These are phyloP conservation scores for Cephus cinctus DNA, from an alignment of 1,140 invertebrate species.

Conservation along the genomic window DNA sequence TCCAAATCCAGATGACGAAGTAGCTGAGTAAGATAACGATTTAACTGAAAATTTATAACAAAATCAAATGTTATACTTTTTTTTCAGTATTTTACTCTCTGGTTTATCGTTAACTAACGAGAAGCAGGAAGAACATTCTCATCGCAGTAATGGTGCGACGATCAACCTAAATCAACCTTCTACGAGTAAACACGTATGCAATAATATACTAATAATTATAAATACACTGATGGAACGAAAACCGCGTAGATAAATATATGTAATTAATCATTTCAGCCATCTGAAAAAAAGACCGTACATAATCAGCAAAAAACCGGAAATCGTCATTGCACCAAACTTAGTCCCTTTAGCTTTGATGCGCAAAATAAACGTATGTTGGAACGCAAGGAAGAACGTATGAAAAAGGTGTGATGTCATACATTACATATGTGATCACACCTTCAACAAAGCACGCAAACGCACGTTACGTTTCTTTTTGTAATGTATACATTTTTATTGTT, in stretches of 20 bases:
- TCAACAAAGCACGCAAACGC: too few species aligned
- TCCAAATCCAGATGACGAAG: not conserved
- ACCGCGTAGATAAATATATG: not conserved
- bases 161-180: not conserved
- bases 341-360: constrained; percentile 20
- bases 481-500: not conserved
- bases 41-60: too few species aligned
- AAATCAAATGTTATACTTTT: too few species aligned
- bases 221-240: not conserved
- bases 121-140: too few species aligned
- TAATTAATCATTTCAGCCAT: not conserved
- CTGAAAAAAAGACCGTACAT: not conserved
- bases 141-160: not conserved
- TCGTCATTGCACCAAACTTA: not conserved
- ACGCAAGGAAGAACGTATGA: not conserved
- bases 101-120: too few species aligned
- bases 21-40: too few species aligned
- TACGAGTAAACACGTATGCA: not conserved
- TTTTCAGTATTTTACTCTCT: too few species aligned
- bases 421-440: not conserved
- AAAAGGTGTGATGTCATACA: constrained; percentile 7
- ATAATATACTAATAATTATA: not conserved
- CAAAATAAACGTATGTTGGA: constrained; percentile 10
- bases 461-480: too few species aligned
- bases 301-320: not conserved